Conservation (phyloP, 2,888 invertebrate species). For the Agrochola lychnidis region DNA sequence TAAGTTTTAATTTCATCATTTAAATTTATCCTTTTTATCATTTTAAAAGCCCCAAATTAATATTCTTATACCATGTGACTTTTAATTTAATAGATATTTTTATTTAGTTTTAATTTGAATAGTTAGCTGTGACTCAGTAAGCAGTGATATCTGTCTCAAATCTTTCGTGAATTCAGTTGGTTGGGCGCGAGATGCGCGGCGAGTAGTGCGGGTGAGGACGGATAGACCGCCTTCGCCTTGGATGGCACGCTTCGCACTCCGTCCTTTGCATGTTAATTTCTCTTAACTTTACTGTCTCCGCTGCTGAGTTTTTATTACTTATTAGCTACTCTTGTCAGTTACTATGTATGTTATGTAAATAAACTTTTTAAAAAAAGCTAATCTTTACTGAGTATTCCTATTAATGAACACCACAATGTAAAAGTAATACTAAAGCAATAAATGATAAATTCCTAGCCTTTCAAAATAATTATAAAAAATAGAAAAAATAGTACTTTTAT, state of each 20-base stretch:
- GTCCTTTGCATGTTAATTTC: constrained; percentile 55
- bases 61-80: constrained; percentile 66
- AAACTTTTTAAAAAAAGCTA: constrained; percentile 82
- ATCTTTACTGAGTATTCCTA: constrained; percentile 78
- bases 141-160: constrained; percentile 78
- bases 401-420: constrained; percentile 68
- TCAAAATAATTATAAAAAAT: constrained; percentile 64
- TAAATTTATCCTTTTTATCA: constrained; percentile 50
- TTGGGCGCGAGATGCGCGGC: constrained; percentile 53
- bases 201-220: constrained; percentile 47
- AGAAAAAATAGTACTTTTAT: constrained; percentile 73
- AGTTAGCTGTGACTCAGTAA: constrained; percentile 78
- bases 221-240: constrained; percentile 12
- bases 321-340: constrained; percentile 84
- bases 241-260: constrained; percentile 49
- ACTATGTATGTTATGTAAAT: constrained; percentile 88
- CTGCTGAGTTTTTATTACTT: constrained; percentile 83
- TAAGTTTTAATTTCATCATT: constrained; percentile 62
- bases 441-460: constrained; percentile 58
- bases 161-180: constrained; percentile 68
- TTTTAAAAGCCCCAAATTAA: constrained; percentile 57
- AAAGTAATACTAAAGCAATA: constrained; percentile 47
- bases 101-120: constrained; percentile 82
- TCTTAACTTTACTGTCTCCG: constrained; percentile 70
- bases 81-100: constrained; percentile 79